Percentiles rank a stretch among this genome's conserved stretches.
phyloP scores from a whole-genome alignment of 2,113 vertebrate genomes.

The Cryptotis parvus region DNA sequence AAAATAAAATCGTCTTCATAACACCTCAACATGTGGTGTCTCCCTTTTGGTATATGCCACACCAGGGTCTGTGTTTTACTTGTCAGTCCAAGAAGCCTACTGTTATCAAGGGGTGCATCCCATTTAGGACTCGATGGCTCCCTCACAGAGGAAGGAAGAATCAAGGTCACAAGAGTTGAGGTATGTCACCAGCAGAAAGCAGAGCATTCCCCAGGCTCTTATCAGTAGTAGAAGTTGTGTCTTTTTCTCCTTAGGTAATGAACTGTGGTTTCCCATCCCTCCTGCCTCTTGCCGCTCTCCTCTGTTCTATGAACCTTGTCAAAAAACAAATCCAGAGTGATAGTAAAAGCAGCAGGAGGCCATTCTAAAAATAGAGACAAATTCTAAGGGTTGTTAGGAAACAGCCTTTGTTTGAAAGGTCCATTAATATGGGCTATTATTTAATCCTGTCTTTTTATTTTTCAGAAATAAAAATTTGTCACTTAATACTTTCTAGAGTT shows the following conservation, averaged over 20 bases:
- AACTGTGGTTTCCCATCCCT: slow-evolving; percentile 45
- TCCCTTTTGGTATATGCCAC: background rate
- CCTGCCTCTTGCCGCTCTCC: slow-evolving; percentile 41
- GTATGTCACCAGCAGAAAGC: background rate
- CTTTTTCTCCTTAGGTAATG: slow-evolving; percentile 44
- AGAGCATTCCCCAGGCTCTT: background rate
- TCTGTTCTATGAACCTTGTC: slow-evolving; percentile 73
- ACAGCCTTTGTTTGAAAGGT: slow-evolving; percentile 81
- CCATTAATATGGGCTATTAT: slow-evolving; percentile 79
- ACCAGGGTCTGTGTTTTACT: background rate
- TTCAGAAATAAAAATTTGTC: slow-evolving; percentile 60
- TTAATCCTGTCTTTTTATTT: slow-evolving; percentile 76
- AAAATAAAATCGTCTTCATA: background rate
- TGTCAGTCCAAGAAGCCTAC: slow-evolving; percentile 16
- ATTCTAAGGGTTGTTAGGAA: slow-evolving; percentile 75
- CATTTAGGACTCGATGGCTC: background rate
- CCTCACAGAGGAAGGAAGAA: slow-evolving; percentile 56
- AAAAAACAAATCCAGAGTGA: slow-evolving; percentile 78
- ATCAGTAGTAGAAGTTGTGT: background rate
- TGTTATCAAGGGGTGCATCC: background rate
- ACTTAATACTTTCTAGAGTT: slow-evolving; percentile 48
- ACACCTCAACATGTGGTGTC: background rate
- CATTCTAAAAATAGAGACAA: slow-evolving; percentile 76
- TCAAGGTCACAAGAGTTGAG: slow-evolving; percentile 44
- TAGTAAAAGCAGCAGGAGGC: slow-evolving; percentile 63